Conservation (phyloP, 2,113 vertebrate genomes). For the Odocoileus virginianus region DNA sequence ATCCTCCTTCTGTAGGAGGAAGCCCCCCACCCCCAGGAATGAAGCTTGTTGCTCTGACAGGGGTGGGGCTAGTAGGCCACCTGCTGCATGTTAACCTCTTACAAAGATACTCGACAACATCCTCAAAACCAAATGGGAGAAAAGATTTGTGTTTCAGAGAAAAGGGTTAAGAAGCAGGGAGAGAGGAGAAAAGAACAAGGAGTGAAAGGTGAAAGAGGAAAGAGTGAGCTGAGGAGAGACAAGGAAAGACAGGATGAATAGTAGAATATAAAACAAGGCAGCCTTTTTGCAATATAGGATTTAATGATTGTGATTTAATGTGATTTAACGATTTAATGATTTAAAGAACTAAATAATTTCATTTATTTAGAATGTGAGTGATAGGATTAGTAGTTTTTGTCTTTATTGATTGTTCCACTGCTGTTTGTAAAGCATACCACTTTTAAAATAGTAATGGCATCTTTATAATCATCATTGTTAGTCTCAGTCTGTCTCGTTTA, state of each 20-base stretch:
- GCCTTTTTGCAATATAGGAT: not conserved
- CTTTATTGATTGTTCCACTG: not conserved
- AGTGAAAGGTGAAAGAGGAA: not conserved
- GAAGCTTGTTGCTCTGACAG: not conserved
- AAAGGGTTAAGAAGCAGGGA: not conserved
- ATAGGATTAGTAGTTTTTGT: not conserved
- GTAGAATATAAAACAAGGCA: not conserved
- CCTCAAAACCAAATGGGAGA: not conserved
- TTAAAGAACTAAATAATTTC: not conserved
- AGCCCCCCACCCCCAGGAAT: not conserved
- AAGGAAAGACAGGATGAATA: not conserved
- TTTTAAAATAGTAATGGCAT: not conserved
- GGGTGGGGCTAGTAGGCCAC: too few species aligned
- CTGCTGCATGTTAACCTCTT: not conserved
- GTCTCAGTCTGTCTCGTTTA: not conserved
- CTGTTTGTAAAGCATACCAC: not conserved
- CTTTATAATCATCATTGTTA: not conserved
- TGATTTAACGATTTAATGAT: too few species aligned
- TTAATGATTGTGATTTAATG: not conserved
- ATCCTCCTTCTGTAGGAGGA: not conserved
- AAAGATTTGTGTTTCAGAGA: not conserved
- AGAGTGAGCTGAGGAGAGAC: not conserved
- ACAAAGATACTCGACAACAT: not conserved
- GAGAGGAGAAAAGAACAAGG: not conserved
- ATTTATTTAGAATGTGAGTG: not conserved